Percentiles rank a stretch among this genome's conserved stretches.
These are phyloP conservation scores for Anser brachyrhynchus DNA, from an alignment of 2,113 vertebrate genomes.

Conservation along the genomic window DNA sequence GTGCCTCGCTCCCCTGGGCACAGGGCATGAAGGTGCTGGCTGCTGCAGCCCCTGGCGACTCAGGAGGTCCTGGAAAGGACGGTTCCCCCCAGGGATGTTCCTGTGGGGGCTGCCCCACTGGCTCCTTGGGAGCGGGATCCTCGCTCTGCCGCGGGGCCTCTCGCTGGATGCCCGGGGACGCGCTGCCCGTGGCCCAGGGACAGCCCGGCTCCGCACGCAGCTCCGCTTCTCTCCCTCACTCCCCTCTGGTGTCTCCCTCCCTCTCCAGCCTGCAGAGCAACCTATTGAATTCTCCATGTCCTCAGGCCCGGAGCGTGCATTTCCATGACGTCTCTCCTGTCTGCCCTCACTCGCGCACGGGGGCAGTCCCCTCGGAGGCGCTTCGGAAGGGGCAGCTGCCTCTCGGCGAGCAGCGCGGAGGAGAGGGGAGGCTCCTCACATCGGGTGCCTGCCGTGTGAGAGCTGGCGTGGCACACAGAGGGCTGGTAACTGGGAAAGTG, in stretches of 20 bases:
- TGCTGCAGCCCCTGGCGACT: neutral
- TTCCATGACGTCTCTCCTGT: conserved; percentile 79
- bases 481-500: conserved; percentile 28
- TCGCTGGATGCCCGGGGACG: neutral
- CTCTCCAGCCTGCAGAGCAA: conserved; percentile 72
- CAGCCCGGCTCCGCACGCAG: neutral
- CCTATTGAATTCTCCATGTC: conserved; percentile 78
- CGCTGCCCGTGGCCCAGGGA: neutral
- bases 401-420: neutral
- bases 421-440: conserved; percentile 6
- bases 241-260: conserved; percentile 63
- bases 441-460: neutral
- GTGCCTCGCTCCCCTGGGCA: neutral
- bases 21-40: neutral
- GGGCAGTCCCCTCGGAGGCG: conserved; percentile 2
- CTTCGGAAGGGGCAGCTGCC: neutral
- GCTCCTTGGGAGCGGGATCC: neutral
- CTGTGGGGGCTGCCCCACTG: neutral
- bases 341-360: conserved; percentile 23
- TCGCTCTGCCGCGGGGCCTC: rapidly evolving
- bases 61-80: neutral
- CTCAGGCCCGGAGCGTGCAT: conserved; percentile 59
- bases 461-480: neutral
- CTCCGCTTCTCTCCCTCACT: conserved; percentile 31
- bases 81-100: neutral